Conservation (phyloP, 2,113 vertebrate genomes). For the Trachemys scripta region DNA sequence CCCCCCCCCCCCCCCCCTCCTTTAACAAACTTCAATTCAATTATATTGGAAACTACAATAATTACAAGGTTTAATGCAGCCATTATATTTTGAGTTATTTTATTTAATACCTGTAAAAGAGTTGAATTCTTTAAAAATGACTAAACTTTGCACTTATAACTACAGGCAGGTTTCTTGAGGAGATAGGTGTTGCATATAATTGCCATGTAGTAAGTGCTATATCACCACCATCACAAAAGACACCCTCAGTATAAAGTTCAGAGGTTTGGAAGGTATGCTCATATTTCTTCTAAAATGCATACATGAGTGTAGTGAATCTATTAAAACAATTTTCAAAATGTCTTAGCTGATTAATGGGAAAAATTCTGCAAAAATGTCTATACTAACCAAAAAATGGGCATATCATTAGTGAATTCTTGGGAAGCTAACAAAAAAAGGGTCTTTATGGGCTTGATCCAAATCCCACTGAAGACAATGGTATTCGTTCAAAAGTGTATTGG, state of each 20-base stretch:
- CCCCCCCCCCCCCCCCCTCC: slow-evolving; percentile 41
- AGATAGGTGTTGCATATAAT: background rate
- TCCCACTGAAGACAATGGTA: background rate
- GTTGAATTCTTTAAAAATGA: slow-evolving; percentile 51
- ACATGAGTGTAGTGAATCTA: background rate
- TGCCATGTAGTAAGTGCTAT: background rate
- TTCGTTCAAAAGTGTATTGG: background rate
- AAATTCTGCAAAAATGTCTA: background rate
- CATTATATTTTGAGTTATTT: slow-evolving; percentile 71
- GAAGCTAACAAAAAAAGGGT: background rate
- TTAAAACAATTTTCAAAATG: background rate
- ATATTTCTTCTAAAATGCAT: background rate
- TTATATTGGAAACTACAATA: slow-evolving; percentile 71
- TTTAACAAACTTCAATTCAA: slow-evolving; percentile 70
- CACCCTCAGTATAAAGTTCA: background rate
- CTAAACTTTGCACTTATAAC: slow-evolving; percentile 47
- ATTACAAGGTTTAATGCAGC: slow-evolving; percentile 73
- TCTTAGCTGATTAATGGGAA: background rate
- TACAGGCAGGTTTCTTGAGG: slow-evolving; percentile 33
- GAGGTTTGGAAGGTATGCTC: background rate
- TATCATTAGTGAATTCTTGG: background rate
- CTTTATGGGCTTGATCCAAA: background rate
- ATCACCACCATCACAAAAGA: slow-evolving; percentile 6
- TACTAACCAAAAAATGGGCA: background rate
- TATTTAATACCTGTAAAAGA: slow-evolving; percentile 58